Conservation (phyloP, 2,113 vertebrate species). For the Antechinus stuartii region DNA sequence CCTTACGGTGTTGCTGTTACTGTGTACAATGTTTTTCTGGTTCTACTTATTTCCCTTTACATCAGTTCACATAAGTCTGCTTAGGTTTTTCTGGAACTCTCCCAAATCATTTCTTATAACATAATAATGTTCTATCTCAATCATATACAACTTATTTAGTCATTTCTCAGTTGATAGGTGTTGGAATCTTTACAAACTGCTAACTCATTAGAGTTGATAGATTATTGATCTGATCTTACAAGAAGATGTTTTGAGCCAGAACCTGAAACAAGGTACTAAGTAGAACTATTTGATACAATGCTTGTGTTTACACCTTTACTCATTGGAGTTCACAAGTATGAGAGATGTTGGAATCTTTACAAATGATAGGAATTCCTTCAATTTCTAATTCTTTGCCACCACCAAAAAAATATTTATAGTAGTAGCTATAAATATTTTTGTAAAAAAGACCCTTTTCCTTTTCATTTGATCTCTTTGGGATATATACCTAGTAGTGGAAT, state of each 20-base stretch:
- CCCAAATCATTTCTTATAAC: background rate
- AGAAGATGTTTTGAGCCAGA: too few species aligned
- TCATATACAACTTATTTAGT: background rate
- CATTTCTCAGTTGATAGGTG: background rate
- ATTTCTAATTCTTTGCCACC: background rate
- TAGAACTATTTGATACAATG: too few species aligned
- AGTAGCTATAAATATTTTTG: too few species aligned
- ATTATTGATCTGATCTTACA: too few species aligned
- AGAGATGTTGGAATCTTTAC: too few species aligned
- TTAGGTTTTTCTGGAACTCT: background rate
- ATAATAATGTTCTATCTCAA: background rate
- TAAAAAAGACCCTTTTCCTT: too few species aligned
- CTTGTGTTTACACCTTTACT: too few species aligned
- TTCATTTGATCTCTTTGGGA: background rate
- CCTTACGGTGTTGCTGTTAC: background rate
- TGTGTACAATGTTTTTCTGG: background rate
- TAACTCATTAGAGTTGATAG: too few species aligned
- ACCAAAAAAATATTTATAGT: too few species aligned
- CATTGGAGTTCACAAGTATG: too few species aligned
- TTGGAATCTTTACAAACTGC: too few species aligned
- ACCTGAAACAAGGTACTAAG: too few species aligned
- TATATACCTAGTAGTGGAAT: background rate
- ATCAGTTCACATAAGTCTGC: background rate
- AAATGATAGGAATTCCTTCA: background rate
- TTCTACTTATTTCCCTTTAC: background rate